A percentile compares a stretch with the other conserved stretches of the same genome.
Evolutionary conservation across 2,113 vertebrate genomes (phyloP).

Genomic region (Lepisosteus oculatus): DNA sequence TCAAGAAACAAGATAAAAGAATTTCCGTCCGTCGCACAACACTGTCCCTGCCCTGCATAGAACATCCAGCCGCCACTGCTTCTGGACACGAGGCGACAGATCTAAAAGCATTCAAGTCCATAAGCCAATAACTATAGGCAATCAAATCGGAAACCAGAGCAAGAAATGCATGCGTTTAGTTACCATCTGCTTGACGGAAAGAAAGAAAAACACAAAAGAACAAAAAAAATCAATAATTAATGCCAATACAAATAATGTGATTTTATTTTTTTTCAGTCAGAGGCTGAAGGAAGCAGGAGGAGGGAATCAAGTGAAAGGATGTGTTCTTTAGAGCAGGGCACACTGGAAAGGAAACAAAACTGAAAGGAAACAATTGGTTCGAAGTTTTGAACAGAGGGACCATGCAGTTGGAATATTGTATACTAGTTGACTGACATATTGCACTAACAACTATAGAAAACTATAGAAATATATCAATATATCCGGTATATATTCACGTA

Average conservation of each 20-base stretch:
- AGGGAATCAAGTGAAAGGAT: slow-evolving; percentile 15
- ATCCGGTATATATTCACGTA: too few species aligned
- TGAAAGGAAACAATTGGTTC: slow-evolving; percentile 18
- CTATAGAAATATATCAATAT: too few species aligned
- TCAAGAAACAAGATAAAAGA: slow-evolving; percentile 17
- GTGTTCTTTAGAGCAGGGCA: slow-evolving; percentile 1
- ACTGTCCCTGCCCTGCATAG: not conserved
- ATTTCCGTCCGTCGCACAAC: too few species aligned
- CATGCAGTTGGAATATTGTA: too few species aligned
- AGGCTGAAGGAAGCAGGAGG: slow-evolving; percentile 7
- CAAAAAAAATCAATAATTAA: slow-evolving; percentile 32
- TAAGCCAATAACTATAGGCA: slow-evolving; percentile 17
- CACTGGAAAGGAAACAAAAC: slow-evolving; percentile 20
- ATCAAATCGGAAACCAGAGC: slow-evolving; percentile 28
- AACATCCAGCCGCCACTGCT: not conserved
- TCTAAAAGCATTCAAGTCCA: not conserved
- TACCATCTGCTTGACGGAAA: slow-evolving; percentile 61
- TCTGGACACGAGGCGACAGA: not conserved
- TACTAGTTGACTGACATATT: too few species aligned
- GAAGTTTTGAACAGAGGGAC: too few species aligned
- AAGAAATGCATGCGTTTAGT: slow-evolving; percentile 64
- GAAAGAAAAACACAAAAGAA: slow-evolving; percentile 33
- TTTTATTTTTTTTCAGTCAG: slow-evolving; percentile 10
- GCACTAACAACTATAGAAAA: too few species aligned
- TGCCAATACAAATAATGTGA: slow-evolving; percentile 10